A percentile compares a stretch with the other conserved stretches of the same genome.
These are phyloP conservation scores for Crepidodera aurea DNA, from an alignment of 2,888 invertebrate genomes.

Conservation along the genomic window DNA sequence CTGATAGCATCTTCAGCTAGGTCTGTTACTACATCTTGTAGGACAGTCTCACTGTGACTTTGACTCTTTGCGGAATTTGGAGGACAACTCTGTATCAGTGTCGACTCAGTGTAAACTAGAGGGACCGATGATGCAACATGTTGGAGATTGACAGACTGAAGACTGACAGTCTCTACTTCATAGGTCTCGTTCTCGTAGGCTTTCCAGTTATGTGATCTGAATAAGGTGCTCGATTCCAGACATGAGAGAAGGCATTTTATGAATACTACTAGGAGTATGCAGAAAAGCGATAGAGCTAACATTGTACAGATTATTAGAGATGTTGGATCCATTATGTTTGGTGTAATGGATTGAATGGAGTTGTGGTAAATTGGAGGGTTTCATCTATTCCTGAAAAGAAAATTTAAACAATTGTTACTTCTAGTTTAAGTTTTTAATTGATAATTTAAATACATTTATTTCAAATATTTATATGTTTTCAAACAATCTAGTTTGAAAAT, in stretches of 20 bases:
- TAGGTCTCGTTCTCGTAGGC: slow-evolving; percentile 9
- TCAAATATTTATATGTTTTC: too few species aligned
- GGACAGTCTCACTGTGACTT: neutral
- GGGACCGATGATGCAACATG: neutral
- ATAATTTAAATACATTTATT: too few species aligned
- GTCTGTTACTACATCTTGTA: neutral
- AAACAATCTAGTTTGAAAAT: too few species aligned
- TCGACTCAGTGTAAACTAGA: neutral
- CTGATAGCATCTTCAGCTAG: neutral
- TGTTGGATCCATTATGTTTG: neutral
- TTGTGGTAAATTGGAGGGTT: neutral
- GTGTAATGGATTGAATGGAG: neutral
- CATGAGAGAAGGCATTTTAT: neutral
- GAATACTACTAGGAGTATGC: neutral
- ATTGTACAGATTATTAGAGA: neutral
- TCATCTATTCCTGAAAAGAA: too few species aligned
- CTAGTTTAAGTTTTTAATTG: too few species aligned
- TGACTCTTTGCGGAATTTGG: neutral
- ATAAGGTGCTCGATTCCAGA: neutral
- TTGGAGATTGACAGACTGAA: neutral
- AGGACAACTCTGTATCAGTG: neutral
- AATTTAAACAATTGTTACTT: too few species aligned
- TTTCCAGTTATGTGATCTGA: slow-evolving; percentile 10
- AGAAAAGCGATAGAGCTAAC: neutral
- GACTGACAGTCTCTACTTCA: neutral